These are phyloP conservation scores for Paralichthys olivaceus DNA, from an alignment of 2,113 vertebrate genomes.

Conservation along the genomic window DNA sequence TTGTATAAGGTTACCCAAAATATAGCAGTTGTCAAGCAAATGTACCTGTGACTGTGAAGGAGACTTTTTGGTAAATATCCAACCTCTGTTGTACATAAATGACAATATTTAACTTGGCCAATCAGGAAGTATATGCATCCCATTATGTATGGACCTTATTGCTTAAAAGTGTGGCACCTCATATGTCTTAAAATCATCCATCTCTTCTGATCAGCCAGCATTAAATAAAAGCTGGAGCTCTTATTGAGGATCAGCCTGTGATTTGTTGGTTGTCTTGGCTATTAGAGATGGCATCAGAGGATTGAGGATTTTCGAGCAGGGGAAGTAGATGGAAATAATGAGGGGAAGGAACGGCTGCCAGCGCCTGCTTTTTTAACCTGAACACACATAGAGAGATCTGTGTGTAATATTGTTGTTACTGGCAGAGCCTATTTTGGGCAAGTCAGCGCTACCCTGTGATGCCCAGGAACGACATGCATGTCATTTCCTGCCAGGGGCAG, in stretches of 20 bases:
- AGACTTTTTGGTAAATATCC: neutral
- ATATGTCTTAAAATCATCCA: conserved; percentile 48
- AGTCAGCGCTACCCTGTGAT: conserved; percentile 71
- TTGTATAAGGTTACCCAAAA: no score
- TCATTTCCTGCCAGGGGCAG: conserved; percentile 78
- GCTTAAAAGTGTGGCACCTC: conserved; percentile 20
- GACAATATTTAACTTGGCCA: conserved; percentile 33
- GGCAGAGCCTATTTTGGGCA: conserved; percentile 69
- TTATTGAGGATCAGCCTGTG: conserved; percentile 56
- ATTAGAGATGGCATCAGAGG: conserved; percentile 71
- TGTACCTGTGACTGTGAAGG: neutral
- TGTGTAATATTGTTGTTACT: conserved; percentile 76
- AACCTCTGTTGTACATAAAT: neutral
- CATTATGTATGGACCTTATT: conserved; percentile 32
- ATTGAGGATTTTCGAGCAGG: conserved; percentile 64
- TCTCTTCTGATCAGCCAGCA: conserved; percentile 46
- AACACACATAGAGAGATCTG: conserved; percentile 68
- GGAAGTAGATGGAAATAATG: conserved; percentile 77
- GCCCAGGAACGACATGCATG: conserved; percentile 75
- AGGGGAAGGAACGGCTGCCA: conserved; percentile 68
- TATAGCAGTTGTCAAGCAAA: neutral
- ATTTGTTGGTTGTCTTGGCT: conserved; percentile 76
- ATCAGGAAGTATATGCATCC: conserved; percentile 15
- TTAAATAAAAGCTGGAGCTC: conserved; percentile 41
- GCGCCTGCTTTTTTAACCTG: conserved; percentile 57